These are phyloP conservation scores for Pteria penguin DNA, from an alignment of 2,888 invertebrate species.

Conservation along the genomic window DNA sequence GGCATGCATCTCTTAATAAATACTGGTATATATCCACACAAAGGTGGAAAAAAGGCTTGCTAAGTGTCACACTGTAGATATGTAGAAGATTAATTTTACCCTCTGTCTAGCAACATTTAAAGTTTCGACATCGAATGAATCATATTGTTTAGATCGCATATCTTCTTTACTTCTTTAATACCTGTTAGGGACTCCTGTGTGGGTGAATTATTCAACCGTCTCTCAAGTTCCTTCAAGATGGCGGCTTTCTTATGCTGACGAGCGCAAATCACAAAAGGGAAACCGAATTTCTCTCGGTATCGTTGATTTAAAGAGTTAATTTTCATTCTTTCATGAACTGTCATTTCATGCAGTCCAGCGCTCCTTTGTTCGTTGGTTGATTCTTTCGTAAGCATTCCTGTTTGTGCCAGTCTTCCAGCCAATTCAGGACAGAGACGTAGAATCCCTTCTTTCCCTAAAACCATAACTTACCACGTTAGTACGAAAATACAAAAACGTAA, in stretches of 20 bases:
- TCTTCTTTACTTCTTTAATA: conserved; percentile 65
- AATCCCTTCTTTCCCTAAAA: conserved; percentile 64
- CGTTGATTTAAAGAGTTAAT: conserved; percentile 50
- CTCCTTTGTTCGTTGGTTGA: conserved; percentile 56
- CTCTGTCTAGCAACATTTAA: no score
- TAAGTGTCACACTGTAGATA: no score
- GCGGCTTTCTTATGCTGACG: conserved; percentile 65
- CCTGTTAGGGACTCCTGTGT: conserved; percentile 55
- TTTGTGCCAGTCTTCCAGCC: conserved; percentile 55
- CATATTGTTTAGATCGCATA: conserved; percentile 54
- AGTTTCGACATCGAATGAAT: conserved; percentile 33
- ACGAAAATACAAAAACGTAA: no score
- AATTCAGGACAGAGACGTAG: conserved; percentile 65
- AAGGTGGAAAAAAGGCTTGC: no score
- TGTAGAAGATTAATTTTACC: no score
- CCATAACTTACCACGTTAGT: no score
- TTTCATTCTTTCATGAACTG: conserved; percentile 46
- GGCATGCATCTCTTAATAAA: no score
- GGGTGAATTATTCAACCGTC: conserved; percentile 46
- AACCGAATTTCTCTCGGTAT: conserved; percentile 64
- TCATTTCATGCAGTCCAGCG: conserved; percentile 56
- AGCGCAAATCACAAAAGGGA: conserved; percentile 69
- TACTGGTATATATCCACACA: no score
- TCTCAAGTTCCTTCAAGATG: conserved; percentile 57
- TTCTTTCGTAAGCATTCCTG: conserved; percentile 56